Evolutionary conservation across 2,797 vertebrate genomes (phyloP).

Genomic region (Ara ararauna): DNA sequence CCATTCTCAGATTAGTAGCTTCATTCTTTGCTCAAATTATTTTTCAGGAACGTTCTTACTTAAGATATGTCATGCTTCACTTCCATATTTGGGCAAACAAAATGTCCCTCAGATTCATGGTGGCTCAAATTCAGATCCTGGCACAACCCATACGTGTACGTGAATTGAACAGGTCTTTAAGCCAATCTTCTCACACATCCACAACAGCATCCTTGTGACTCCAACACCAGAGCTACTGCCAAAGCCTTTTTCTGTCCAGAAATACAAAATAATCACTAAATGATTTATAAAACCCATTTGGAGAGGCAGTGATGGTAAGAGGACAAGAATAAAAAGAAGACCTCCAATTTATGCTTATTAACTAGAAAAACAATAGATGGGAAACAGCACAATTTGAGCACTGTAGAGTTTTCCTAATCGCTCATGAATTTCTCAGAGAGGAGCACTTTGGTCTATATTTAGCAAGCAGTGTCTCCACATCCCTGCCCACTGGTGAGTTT

Average conservation of each 20-base stretch:
- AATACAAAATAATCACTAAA: neutral
- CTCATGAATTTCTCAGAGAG: neutral
- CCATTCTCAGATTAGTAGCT: neutral
- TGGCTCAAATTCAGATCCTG: neutral
- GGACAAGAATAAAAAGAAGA: neutral
- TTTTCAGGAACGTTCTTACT: neutral
- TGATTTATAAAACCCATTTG: neutral
- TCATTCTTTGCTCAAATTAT: neutral
- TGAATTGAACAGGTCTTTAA: neutral
- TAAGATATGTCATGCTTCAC: neutral
- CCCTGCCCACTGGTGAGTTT: neutral
- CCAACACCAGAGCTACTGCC: neutral
- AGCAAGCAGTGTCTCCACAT: neutral
- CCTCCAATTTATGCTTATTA: neutral
- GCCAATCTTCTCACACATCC: neutral
- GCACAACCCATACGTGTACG: rapidly evolving
- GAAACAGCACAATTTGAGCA: neutral
- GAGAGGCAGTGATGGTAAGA: neutral
- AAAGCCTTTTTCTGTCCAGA: neutral
- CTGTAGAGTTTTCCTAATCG: neutral
- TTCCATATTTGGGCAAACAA: neutral
- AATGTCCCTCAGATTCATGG: neutral
- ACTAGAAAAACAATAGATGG: neutral
- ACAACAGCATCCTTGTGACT: neutral
- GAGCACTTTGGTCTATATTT: neutral